Percentiles rank a stretch among this genome's conserved stretches.
phyloP scores from a whole-genome alignment of 2,113 vertebrate genomes.

The Callopanchax toddi region DNA sequence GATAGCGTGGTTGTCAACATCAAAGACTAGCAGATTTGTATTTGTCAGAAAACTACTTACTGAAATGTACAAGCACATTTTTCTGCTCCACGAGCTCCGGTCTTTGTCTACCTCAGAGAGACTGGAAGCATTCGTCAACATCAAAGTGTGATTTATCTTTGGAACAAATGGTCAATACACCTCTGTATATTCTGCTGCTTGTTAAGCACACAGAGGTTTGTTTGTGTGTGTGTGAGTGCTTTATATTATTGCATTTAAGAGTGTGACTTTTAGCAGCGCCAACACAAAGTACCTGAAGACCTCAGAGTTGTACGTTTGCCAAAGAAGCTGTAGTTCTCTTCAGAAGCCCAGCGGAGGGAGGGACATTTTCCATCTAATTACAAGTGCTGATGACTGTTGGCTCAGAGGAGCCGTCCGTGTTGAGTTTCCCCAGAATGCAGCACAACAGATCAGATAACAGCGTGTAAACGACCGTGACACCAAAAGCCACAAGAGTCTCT shows the following conservation, averaged over 20 bases:
- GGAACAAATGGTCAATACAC: conserved; percentile 17
- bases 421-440: conserved; percentile 30
- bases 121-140: conserved; percentile 8
- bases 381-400: conserved; percentile 24
- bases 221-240: background rate
- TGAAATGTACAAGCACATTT: conserved; percentile 1
- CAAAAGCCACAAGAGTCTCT: conserved; percentile 22
- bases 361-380: conserved; percentile 38
- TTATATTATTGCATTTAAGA: conserved; percentile 16
- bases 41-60: conserved; percentile 26
- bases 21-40: conserved; percentile 39
- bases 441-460: conserved; percentile 25
- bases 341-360: conserved; percentile 1
- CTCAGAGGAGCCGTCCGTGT: conserved; percentile 20
- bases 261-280: conserved; percentile 16
- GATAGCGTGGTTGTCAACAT: conserved; percentile 27
- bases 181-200: conserved; percentile 4
- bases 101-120: background rate
- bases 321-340: conserved; percentile 14
- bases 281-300: conserved; percentile 10
- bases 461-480: conserved; percentile 11
- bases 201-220: background rate
- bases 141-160: conserved; percentile 31
- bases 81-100: conserved; percentile 22
- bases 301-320: conserved; percentile 19